Conservation (phyloP, 1,140 invertebrate genomes). For the Drosophila simulans region DNA sequence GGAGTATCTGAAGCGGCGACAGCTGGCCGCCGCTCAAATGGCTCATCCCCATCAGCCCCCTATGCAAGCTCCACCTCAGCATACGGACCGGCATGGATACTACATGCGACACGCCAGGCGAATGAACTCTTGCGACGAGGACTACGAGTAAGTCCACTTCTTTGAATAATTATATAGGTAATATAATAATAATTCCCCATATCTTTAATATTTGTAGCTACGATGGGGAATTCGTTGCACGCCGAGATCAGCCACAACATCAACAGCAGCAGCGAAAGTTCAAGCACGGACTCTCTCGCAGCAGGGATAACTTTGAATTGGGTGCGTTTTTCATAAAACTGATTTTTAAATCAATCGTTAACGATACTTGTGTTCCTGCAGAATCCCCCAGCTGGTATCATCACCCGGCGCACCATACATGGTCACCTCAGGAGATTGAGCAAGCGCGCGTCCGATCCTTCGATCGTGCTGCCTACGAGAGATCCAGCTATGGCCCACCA, state of each 20-base stretch:
- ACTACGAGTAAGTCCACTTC: constrained; percentile 85
- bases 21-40: constrained; percentile 41
- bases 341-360: accelerated
- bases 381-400: constrained; percentile 84
- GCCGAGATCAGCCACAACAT: constrained; percentile 68
- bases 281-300: constrained; percentile 75
- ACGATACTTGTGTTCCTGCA: neutral
- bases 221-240: constrained; percentile 72
- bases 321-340: constrained; percentile 33
- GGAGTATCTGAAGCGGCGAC: constrained; percentile 71
- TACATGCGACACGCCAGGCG: constrained; percentile 79
- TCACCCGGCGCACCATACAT: constrained; percentile 76
- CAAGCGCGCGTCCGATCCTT: constrained; percentile 71
- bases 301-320: constrained; percentile 80
- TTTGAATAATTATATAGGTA: too few species aligned
- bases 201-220: constrained; percentile 48
- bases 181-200: too few species aligned
- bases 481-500: constrained; percentile 80
- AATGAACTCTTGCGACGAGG: constrained; percentile 85
- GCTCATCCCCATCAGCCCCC: constrained; percentile 36
- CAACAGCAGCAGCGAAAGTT: constrained; percentile 66
- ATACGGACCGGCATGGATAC: constrained; percentile 73
- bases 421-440: constrained; percentile 83
- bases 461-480: constrained; percentile 79
- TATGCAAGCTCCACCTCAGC: constrained; percentile 20